These are phyloP conservation scores for Psittacula cyanocephala DNA, from an alignment of 2,113 vertebrate species.

Conservation along the genomic window DNA sequence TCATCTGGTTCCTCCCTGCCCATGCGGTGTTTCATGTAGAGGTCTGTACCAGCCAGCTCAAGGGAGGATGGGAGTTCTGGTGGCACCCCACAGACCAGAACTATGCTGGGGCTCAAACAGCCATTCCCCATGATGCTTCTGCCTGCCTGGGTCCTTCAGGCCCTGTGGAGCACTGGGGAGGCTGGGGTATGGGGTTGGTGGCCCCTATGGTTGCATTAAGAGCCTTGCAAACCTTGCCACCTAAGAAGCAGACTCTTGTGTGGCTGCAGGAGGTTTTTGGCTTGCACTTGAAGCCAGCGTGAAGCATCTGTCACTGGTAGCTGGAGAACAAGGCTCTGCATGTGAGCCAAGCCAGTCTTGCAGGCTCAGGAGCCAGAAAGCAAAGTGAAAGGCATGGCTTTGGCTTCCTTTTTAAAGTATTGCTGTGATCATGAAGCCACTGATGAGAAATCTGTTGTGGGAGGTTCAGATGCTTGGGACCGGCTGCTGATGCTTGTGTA, in stretches of 20 bases:
- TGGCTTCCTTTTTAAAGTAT: neutral
- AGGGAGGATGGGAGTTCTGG: neutral
- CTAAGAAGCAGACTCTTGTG: neutral
- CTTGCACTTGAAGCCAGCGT: neutral
- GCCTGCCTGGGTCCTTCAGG: neutral
- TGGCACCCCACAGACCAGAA: neutral
- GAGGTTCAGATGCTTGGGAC: neutral
- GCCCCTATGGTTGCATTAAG: rapidly evolving
- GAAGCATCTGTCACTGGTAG: neutral
- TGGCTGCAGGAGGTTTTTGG: neutral
- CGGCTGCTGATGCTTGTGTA: rapidly evolving
- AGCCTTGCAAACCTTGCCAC: neutral
- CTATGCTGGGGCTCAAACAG: rapidly evolving
- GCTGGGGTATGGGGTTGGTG: neutral
- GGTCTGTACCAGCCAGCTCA: neutral
- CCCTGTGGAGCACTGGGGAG: neutral
- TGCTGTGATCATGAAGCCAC: rapidly evolving
- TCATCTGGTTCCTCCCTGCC: rapidly evolving
- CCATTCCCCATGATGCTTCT: rapidly evolving
- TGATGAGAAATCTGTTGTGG: rapidly evolving
- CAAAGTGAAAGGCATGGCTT: neutral
- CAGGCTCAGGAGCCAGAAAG: neutral
- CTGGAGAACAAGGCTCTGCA: neutral
- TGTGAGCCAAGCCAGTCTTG: neutral
- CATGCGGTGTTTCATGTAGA: rapidly evolving